Conservation (phyloP, 2,888 invertebrate genomes). For the Apotomis capreana region DNA sequence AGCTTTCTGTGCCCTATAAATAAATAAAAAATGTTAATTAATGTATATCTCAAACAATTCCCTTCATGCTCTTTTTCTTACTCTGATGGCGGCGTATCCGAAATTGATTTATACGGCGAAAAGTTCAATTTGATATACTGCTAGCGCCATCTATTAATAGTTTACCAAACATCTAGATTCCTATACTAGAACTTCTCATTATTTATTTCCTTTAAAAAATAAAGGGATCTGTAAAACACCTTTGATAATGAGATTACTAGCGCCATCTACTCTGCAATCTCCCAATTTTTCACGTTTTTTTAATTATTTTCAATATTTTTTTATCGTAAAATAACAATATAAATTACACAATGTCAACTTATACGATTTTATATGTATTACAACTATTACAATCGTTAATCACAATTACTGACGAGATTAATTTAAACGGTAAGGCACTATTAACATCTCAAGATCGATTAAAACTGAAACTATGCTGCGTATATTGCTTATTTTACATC, state of each 20-base stretch:
- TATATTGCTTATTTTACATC: conserved; percentile 4
- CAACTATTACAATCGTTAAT: neutral
- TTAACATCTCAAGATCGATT: neutral
- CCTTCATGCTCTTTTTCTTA: too few species aligned
- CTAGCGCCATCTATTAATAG: conserved; percentile 13
- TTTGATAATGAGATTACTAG: neutral
- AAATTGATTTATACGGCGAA: too few species aligned
- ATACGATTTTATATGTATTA: neutral
- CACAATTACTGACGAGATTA: too few species aligned
- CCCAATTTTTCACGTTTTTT: too few species aligned
- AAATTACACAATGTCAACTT: conserved; percentile 15
- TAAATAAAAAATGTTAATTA: conserved; percentile 30
- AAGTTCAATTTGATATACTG: neutral
- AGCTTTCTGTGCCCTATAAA: conserved; percentile 87
- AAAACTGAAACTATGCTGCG: neutral
- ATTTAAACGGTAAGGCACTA: neutral
- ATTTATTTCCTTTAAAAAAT: too few species aligned
- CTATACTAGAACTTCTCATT: too few species aligned
- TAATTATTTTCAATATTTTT: too few species aligned
- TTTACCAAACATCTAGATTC: neutral
- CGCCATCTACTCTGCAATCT: neutral
- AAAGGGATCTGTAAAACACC: too few species aligned
- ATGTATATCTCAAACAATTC: neutral
- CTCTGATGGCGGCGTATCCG: too few species aligned
- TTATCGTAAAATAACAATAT: neutral